Percentiles rank a stretch among this genome's conserved stretches.
These are phyloP conservation scores for Enteromius radiatus DNA, from an alignment of 2,797 vertebrate genomes.

Conservation along the genomic window DNA sequence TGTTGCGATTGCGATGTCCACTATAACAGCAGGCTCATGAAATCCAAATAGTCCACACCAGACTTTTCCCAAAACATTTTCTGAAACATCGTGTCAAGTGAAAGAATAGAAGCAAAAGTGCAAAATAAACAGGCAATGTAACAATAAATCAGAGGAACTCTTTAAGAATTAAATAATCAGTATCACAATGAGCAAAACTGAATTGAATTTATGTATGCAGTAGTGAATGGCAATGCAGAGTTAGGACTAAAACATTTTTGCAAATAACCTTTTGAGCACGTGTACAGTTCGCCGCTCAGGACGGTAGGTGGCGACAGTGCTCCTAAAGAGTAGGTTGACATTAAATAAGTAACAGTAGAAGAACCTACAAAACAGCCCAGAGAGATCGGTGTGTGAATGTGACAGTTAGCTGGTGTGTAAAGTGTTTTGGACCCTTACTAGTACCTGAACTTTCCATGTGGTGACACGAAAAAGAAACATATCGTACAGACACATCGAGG, in stretches of 20 bases:
- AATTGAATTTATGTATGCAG: not conserved
- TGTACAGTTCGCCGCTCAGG: not conserved
- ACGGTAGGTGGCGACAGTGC: not conserved
- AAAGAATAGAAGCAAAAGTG: not conserved
- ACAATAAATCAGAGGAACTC: no score
- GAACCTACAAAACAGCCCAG: constrained; percentile 10
- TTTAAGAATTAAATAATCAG: no score
- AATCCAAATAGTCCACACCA: not conserved
- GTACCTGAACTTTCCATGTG: not conserved
- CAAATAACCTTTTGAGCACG: not conserved
- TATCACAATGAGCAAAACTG: no score
- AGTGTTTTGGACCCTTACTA: not conserved
- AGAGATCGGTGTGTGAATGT: not conserved
- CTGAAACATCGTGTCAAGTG: not conserved
- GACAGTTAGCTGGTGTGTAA: not conserved
- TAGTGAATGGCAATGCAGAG: not conserved
- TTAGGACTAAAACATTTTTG: not conserved
- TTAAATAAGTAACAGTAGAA: not conserved
- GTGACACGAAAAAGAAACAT: not conserved
- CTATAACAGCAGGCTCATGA: no score
- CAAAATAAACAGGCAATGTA: not conserved
- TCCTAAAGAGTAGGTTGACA: not conserved
- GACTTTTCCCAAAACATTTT: not conserved
- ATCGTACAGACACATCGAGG: not conserved
- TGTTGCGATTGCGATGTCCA: no score